Evolutionary conservation across 2,113 vertebrate species (phyloP).

Genomic region (Brachypteracias leptosomus): DNA sequence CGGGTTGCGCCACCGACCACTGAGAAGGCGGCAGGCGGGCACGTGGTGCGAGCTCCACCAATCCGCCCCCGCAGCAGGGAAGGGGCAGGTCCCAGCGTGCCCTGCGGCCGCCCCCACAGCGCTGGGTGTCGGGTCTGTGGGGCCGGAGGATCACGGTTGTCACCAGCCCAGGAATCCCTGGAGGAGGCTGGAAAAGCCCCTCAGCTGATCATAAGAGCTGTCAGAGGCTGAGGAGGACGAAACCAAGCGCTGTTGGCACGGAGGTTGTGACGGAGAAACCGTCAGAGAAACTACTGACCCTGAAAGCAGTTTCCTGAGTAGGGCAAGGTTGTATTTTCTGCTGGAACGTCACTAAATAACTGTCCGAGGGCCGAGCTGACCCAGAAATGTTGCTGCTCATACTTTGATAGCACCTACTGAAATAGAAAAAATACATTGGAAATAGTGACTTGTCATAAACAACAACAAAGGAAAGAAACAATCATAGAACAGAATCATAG

Average conservation of each 20-base stretch:
- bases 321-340: not conserved
- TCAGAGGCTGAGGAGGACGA: too few species aligned
- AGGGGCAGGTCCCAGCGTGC: not conserved
- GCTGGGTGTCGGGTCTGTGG: too few species aligned
- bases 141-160: fast-evolving
- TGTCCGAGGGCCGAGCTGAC: not conserved
- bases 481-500: too few species aligned
- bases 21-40: fast-evolving
- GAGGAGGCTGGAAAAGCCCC: fast-evolving
- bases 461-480: not conserved
- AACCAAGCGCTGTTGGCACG: not conserved
- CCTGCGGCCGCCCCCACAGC: not conserved
- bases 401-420: not conserved
- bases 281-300: too few species aligned
- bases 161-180: fast-evolving
- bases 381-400: fast-evolving
- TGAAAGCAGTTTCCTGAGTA: fast-evolving
- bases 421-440: not conserved
- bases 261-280: not conserved
- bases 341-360: not conserved
- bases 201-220: fast-evolving
- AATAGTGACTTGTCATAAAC: not conserved
- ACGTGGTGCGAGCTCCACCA: fast-evolving
- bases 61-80: not conserved
- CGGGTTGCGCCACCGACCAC: not conserved